These are phyloP conservation scores for Dicrostonyx torquatus DNA, from an alignment of 2,797 vertebrate species.

Conservation along the genomic window DNA sequence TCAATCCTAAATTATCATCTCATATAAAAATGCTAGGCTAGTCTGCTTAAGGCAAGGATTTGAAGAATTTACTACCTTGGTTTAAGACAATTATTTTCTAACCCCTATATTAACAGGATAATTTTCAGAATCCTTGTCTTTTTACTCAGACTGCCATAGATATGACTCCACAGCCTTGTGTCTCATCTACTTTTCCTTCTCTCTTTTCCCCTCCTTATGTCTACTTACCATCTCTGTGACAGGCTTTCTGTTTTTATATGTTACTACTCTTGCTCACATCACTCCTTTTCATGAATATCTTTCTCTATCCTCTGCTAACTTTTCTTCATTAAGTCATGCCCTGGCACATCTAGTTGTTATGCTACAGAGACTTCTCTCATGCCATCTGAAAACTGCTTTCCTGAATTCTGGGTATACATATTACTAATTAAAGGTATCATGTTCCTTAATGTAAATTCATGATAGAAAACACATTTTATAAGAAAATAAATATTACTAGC, in stretches of 20 bases:
- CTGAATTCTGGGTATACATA: neutral
- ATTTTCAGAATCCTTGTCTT: constrained; percentile 23
- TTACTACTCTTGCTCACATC: neutral
- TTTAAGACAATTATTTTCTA: constrained; percentile 8
- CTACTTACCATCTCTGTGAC: neutral
- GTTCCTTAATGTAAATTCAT: constrained; percentile 20
- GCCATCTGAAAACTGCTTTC: neutral
- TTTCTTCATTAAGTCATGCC: neutral
- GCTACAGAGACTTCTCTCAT: neutral
- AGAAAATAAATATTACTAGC: neutral
- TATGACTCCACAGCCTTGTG: neutral
- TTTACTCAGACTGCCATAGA: neutral
- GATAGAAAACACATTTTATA: neutral
- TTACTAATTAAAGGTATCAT: neutral
- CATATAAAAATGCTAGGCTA: neutral
- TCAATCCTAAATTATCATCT: neutral
- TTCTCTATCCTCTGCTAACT: neutral
- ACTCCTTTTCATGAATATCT: neutral
- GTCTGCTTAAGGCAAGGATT: constrained; percentile 6
- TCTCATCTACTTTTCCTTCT: neutral
- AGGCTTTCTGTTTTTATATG: neutral
- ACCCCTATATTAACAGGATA: neutral
- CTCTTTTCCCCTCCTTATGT: neutral
- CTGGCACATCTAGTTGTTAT: neutral
- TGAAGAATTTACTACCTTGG: neutral